Conservation (phyloP, 2,888 invertebrate species). For the Charanyca ferruginea region DNA sequence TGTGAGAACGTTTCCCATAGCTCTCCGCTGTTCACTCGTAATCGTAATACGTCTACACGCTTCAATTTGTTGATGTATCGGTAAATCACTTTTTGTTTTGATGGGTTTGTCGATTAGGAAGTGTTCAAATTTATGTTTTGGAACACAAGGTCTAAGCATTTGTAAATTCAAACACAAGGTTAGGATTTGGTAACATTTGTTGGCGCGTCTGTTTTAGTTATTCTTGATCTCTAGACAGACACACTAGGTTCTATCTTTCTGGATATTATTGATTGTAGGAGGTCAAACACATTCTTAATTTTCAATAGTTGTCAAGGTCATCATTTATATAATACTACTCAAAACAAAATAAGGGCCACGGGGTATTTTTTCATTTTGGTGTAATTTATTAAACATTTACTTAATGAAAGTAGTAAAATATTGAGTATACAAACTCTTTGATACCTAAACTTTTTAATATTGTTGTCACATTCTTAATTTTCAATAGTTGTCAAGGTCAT, state of each 20-base stretch:
- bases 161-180: slow-evolving; percentile 16
- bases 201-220: background rate
- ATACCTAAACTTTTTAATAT: too few species aligned
- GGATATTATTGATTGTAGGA: background rate
- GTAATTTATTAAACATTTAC: too few species aligned
- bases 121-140: slow-evolving; percentile 7
- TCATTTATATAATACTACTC: too few species aligned
- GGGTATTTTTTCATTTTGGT: too few species aligned
- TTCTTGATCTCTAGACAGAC: background rate
- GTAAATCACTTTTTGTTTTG: slow-evolving; percentile 43
- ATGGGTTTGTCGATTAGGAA: slow-evolving; percentile 21
- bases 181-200: slow-evolving; percentile 1
- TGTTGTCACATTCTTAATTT: background rate
- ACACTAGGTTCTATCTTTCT: background rate
- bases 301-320: background rate
- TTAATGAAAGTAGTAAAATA: too few species aligned
- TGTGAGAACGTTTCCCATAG: slow-evolving; percentile 71
- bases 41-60: slow-evolving; percentile 19
- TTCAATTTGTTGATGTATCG: slow-evolving; percentile 24
- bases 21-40: slow-evolving; percentile 48
- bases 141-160: slow-evolving; percentile 14
- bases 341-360: too few species aligned
- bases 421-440: too few species aligned
- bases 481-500: background rate
- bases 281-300: background rate